Percentiles rank a stretch among this genome's conserved stretches.
phyloP scores from a whole-genome alignment of 1,140 invertebrate genomes.

The Cheumatopsyche charites region DNA sequence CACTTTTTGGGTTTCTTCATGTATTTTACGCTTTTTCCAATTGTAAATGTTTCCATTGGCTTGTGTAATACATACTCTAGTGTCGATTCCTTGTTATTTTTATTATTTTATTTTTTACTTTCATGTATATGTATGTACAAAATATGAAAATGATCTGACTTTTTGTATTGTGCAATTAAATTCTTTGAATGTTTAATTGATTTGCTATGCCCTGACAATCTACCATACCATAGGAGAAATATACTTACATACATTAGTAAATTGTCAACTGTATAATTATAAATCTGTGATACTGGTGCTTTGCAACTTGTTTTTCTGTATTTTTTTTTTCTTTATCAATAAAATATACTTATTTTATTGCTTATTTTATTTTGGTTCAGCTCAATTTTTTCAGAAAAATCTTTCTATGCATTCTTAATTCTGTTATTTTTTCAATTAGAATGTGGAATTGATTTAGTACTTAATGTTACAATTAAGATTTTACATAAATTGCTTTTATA shows the following conservation, averaged over 20 bases:
- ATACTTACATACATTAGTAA: not conserved
- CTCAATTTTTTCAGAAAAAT: not conserved
- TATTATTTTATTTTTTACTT: not conserved
- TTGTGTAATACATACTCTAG: not conserved
- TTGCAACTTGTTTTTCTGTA: constrained; percentile 13
- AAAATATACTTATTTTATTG: not conserved
- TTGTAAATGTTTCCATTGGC: no score
- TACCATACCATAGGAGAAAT: constrained; percentile 4
- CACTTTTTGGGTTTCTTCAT: not conserved
- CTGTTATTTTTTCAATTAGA: constrained; percentile 16
- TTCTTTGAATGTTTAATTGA: not conserved
- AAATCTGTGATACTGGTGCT: constrained; percentile 26
- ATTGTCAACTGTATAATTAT: constrained; percentile 15
- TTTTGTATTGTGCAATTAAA: not conserved
- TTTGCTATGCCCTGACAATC: constrained; percentile 5
- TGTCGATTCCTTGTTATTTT: not conserved
- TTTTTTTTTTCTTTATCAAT: not conserved
- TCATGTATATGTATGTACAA: not conserved
- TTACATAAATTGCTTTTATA: constrained; percentile 30
- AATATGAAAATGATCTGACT: not conserved
- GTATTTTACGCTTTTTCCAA: no score
- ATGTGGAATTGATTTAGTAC: constrained; percentile 39
- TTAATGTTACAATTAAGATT: constrained; percentile 29
- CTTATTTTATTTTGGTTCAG: not conserved
- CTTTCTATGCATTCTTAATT: not conserved